A percentile compares a stretch with the other conserved stretches of the same genome.
Conservation (phyloP, 2,888 invertebrate genomes). For the Tortrix viridana region DNA sequence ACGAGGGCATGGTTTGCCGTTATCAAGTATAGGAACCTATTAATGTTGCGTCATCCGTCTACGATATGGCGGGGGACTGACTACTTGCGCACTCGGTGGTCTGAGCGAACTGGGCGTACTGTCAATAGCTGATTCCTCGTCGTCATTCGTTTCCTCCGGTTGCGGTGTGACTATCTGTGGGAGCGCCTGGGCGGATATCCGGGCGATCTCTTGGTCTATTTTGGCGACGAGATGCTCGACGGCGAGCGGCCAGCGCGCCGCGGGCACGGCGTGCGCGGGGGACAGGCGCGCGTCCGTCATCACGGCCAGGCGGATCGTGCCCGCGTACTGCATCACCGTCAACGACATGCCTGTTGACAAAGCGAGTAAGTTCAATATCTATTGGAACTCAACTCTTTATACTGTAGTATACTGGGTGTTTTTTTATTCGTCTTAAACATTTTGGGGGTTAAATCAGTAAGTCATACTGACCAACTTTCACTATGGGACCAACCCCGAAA, state of each 20-base stretch:
- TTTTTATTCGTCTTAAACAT: too few species aligned
- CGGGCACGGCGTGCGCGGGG: constrained; percentile 85
- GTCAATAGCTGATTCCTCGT: constrained; percentile 25
- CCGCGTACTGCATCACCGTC: constrained; percentile 88
- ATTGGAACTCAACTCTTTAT: too few species aligned
- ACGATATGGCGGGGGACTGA: constrained; percentile 66
- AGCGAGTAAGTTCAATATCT: too few species aligned
- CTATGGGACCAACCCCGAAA: too few species aligned
- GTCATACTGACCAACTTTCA: too few species aligned
- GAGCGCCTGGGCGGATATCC: constrained; percentile 65
- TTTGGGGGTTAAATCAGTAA: too few species aligned
- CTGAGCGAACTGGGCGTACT: constrained; percentile 49
- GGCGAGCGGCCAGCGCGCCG: constrained; percentile 70
- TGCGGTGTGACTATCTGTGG: constrained; percentile 49
- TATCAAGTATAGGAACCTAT: neutral
- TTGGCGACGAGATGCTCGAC: constrained; percentile 69
- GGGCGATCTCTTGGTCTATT: constrained; percentile 71
- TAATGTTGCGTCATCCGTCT: constrained; percentile 54
- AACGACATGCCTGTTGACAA: constrained; percentile 86
- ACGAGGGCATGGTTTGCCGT: too few species aligned
- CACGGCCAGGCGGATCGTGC: constrained; percentile 86
- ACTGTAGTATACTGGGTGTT: too few species aligned
- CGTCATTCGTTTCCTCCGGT: constrained; percentile 34
- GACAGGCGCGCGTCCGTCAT: constrained; percentile 89
- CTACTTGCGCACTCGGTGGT: constrained; percentile 57